Evolutionary conservation across 2,888 invertebrate genomes (phyloP).

Genomic region (Eilema caniola): DNA sequence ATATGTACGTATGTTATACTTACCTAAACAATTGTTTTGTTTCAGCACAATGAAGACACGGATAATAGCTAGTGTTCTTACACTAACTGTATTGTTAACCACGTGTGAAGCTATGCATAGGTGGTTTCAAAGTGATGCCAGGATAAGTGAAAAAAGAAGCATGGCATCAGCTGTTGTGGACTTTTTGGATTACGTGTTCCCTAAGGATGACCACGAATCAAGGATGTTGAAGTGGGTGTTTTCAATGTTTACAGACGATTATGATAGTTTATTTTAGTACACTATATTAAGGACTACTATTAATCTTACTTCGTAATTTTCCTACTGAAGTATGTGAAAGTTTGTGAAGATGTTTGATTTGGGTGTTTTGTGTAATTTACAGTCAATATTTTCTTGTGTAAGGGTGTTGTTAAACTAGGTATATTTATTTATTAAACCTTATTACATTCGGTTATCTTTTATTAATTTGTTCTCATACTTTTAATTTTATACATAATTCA

Average conservation of each 20-base stretch:
- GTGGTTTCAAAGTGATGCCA: conserved; percentile 48
- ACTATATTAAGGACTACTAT: background rate
- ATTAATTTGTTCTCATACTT: no score
- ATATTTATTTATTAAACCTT: background rate
- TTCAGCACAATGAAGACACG: conserved; percentile 39
- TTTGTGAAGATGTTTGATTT: no score
- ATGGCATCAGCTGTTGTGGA: conserved; percentile 68
- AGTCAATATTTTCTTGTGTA: background rate
- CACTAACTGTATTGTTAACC: conserved; percentile 24
- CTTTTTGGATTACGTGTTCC: conserved; percentile 70
- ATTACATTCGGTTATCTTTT: background rate
- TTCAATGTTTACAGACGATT: conserved; percentile 65
- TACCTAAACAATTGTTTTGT: conserved; percentile 8
- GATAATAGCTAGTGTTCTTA: conserved; percentile 12
- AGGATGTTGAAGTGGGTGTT: conserved; percentile 73
- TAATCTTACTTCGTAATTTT: no score
- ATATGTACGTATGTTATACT: no score
- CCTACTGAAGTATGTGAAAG: no score
- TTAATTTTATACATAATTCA: no score
- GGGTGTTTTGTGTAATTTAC: background rate
- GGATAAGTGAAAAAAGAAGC: conserved; percentile 57
- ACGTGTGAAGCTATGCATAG: conserved; percentile 30
- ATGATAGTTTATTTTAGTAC: conserved; percentile 32
- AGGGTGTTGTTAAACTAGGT: background rate
- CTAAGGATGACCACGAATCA: conserved; percentile 74